Evolutionary conservation across 2,113 vertebrate genomes (phyloP), one percentile per base, ranked within the genome.

Genomic region (Sinocyclocheilus grahami): DNA sequence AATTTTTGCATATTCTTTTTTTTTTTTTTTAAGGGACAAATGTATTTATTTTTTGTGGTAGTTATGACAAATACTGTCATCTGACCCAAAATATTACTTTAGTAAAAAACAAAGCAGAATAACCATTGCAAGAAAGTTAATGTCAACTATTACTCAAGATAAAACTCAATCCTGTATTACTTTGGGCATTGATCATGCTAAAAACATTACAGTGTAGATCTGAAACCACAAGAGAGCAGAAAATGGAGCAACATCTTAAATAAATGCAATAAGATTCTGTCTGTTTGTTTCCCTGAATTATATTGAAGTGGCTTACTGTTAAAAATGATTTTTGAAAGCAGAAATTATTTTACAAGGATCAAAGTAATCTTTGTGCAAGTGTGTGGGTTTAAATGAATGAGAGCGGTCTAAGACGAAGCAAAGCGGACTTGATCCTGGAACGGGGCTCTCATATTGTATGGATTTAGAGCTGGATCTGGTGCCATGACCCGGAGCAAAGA

Each of bases 291-390:
- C 16, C 8, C 69, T 72, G 37, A 4, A 42, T 74, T 42, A n/a
- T 42, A n/a, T 74, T 74, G n/a, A 27, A 46, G 80, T 53, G 51
- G 4, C 12, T 55, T 55, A 55, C 16, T 18, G 53, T 18, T 5
- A 55, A 55, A 55, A 55, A 89, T 90, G 90, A 53, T 18, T 84
- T 89, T 90, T 89, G 39, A 84, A 55, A 37, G 16, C 82, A 71
- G 46, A 83, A 33, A 83, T 72, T 30, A 55, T 78, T 30, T 78
- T 16, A 55, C 75, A 33, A 55, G 24, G 51, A 55, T 55, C 10
- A 78, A 37, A 72, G 8, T 72, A 39, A 67, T 71, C 37, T 7
- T 2, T 69, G 79, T 67, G 14, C n/a, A 22, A 39, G 30, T 30
- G 60, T 83, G 65, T 63, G 39, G 78, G 86, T 85, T 78, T 51